Evolutionary conservation across 2,113 vertebrate genomes (phyloP).

Genomic region (Myotis lucifugus): DNA sequence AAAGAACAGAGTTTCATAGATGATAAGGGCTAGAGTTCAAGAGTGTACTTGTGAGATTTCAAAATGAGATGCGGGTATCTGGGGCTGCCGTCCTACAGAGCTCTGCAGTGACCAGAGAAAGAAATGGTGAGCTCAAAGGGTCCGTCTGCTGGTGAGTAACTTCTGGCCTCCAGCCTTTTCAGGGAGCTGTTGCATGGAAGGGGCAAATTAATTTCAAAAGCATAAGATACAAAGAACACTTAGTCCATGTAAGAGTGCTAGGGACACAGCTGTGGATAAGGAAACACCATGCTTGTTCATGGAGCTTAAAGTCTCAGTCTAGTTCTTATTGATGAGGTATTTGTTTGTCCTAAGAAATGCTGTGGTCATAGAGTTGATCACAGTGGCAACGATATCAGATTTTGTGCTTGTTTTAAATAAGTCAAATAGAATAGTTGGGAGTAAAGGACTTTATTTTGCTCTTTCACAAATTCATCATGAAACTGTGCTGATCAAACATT

Average conservation of each 20-base stretch:
- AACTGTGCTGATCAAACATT: slow-evolving; percentile 27
- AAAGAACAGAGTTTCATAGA: background rate
- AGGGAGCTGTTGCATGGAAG: background rate
- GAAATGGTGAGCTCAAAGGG: background rate
- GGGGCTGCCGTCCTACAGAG: background rate
- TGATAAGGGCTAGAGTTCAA: background rate
- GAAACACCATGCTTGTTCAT: background rate
- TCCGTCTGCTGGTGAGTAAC: background rate
- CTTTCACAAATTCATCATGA: background rate
- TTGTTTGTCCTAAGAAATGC: background rate
- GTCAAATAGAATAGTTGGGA: background rate
- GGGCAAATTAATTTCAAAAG: background rate
- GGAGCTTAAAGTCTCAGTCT: background rate
- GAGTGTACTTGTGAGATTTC: background rate
- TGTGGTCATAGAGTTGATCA: background rate
- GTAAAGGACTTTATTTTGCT: background rate
- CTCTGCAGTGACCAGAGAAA: background rate
- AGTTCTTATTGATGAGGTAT: background rate
- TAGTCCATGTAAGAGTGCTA: background rate
- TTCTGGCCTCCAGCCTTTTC: too few relatives aligned
- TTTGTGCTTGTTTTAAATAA: background rate
- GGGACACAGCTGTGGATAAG: background rate
- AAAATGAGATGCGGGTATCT: background rate
- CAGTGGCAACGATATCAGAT: background rate
- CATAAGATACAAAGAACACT: background rate